Conservation (phyloP, 2,888 invertebrate genomes). For the Melanargia galathea region DNA sequence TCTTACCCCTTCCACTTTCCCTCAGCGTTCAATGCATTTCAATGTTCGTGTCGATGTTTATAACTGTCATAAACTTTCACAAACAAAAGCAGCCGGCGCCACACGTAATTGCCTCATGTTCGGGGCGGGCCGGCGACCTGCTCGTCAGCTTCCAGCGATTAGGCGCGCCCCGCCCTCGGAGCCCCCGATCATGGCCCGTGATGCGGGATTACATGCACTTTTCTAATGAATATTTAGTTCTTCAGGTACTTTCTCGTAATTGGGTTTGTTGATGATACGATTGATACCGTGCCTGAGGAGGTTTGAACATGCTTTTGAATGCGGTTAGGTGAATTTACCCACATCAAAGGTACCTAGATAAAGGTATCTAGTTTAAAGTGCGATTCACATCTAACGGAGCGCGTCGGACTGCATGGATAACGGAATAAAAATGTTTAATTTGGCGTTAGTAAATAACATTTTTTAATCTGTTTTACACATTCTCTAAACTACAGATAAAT, state of each 20-base stretch:
- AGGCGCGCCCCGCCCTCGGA: conserved; percentile 59
- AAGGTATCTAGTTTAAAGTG: too few species aligned
- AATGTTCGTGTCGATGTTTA: too few species aligned
- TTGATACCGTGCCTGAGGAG: background rate
- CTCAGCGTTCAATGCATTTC: too few species aligned
- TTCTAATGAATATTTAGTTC: conserved; percentile 40
- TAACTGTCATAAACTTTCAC: background rate
- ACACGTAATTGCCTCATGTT: conserved; percentile 39
- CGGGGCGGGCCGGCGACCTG: conserved; percentile 61
- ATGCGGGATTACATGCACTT: conserved; percentile 64
- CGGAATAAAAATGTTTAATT: too few species aligned
- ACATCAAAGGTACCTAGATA: too few species aligned
- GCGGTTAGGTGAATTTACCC: too few species aligned
- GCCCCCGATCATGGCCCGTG: conserved; percentile 47
- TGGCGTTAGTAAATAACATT: too few species aligned
- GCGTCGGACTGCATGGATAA: too few species aligned
- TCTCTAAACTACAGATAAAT: too few species aligned
- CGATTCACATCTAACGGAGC: too few species aligned
- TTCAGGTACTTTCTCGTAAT: conserved; percentile 3
- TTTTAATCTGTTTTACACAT: too few species aligned
- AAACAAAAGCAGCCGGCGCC: conserved; percentile 40
- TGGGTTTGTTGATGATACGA: background rate
- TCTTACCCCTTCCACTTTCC: too few species aligned
- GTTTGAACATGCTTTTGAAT: background rate
- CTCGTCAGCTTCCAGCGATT: conserved; percentile 73